phyloP scores from a whole-genome alignment of 64 coral and sea anemone species.

The Actinia equina region DNA sequence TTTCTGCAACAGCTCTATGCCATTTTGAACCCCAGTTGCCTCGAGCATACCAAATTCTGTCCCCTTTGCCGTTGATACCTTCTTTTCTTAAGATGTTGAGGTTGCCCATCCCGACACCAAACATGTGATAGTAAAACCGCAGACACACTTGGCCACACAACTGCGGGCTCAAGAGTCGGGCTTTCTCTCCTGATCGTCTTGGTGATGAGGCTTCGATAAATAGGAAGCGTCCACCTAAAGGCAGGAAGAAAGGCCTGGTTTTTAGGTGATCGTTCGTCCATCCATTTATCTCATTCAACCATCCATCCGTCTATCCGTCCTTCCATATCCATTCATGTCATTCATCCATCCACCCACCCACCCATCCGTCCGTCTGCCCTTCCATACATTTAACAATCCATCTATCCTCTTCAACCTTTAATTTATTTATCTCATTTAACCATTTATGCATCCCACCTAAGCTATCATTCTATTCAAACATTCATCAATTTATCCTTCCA shows the following conservation, averaged over 20 bases:
- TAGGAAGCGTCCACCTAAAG: conserved; percentile 38
- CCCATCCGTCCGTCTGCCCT: no score
- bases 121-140: conserved; percentile 81
- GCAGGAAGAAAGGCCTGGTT: background rate
- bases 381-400: no score
- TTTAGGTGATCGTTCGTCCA: background rate
- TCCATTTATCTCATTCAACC: no score
- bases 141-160: conserved; percentile 69
- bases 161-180: conserved; percentile 59
- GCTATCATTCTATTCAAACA: background rate
- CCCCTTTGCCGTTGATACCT: conserved; percentile 40
- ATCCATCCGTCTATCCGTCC: background rate
- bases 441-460: background rate
- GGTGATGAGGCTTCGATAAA: conserved; percentile 59
- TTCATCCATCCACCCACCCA: no score
- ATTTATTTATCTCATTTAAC: no score
- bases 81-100: conserved; percentile 63
- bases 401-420: no score
- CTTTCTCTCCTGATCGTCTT: background rate
- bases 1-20: conserved; percentile 60
- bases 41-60: conserved; percentile 54
- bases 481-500: background rate
- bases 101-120: conserved; percentile 39
- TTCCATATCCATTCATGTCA: no score
- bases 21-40: conserved; percentile 62